Evolutionary conservation across 2,113 vertebrate species (phyloP).

Genomic region (Pygoscelis antarcticus): DNA sequence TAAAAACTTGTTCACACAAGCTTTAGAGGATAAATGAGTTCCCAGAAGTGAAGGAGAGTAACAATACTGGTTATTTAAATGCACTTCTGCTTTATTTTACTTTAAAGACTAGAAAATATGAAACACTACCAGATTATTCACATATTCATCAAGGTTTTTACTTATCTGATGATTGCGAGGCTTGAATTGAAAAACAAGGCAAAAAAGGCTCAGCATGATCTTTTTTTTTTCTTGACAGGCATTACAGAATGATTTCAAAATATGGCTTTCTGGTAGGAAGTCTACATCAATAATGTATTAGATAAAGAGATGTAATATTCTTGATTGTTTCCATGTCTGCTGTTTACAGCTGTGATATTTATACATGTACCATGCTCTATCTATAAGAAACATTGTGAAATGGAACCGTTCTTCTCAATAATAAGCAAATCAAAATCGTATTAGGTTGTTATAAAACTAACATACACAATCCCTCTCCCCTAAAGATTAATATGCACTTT

Average conservation of each 20-base stretch:
- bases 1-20: not conserved
- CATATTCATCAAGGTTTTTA: not conserved
- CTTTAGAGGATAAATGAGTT: not conserved
- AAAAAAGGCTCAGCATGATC: not conserved
- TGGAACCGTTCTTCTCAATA: not conserved
- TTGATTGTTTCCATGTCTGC: not conserved
- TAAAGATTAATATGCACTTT: not conserved
- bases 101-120: not conserved
- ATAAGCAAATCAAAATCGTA: conserved; percentile 5
- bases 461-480: not conserved
- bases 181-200: conserved; percentile 59
- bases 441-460: not conserved
- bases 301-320: not conserved
- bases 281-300: conserved; percentile 76
- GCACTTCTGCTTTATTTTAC: not conserved
- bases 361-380: not conserved
- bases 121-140: not conserved
- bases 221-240: conserved; percentile 68
- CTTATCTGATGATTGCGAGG: conserved; percentile 72
- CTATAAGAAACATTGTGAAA: not conserved
- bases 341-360: conserved; percentile 4
- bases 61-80: not conserved
- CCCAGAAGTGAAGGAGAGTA: not conserved
- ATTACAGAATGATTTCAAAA: conserved; percentile 79
- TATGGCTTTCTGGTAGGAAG: conserved; percentile 71